Percentiles rank a stretch among this genome's conserved stretches.
Conservation (phyloP, 2,113 vertebrate species). For the Sigmodon hispidus region DNA sequence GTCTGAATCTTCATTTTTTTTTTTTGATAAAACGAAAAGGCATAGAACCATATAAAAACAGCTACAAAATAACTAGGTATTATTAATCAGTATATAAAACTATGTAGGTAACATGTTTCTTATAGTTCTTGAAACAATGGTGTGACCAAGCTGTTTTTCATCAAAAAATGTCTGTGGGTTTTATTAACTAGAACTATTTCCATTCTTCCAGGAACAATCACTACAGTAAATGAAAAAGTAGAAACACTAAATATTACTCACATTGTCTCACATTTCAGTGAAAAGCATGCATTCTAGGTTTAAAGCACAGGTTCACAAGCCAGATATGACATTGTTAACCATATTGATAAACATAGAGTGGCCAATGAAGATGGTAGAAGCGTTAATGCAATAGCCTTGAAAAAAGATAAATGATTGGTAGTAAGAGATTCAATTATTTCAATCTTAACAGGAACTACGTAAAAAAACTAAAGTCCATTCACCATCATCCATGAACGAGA, state of each 20-base stretch:
- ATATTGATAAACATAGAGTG: not conserved
- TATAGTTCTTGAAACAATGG: not conserved
- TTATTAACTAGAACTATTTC: not conserved
- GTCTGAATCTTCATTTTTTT: conserved; percentile 34
- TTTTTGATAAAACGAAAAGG: conserved; percentile 44
- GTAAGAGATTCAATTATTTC: not conserved
- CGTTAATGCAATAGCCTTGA: not conserved
- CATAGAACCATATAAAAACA: not conserved
- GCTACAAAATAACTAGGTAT: conserved; percentile 12
- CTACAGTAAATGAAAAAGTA: conserved; percentile 10
- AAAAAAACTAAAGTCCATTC: not conserved
- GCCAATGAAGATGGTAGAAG: not conserved
- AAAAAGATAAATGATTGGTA: not conserved
- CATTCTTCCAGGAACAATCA: not conserved
- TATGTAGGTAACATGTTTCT: not conserved
- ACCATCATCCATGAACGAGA: not conserved
- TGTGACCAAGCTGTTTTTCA: not conserved
- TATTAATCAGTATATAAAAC: conserved; percentile 36
- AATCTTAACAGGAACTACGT: not conserved
- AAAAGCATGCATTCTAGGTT: not conserved
- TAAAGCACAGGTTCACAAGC: not conserved
- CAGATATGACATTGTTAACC: not conserved
- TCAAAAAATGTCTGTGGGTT: not conserved
- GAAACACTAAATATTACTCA: not conserved
- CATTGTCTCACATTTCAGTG: not conserved